phyloP scores from a whole-genome alignment of 2,888 invertebrate species.

The Diloba caeruleocephala region DNA sequence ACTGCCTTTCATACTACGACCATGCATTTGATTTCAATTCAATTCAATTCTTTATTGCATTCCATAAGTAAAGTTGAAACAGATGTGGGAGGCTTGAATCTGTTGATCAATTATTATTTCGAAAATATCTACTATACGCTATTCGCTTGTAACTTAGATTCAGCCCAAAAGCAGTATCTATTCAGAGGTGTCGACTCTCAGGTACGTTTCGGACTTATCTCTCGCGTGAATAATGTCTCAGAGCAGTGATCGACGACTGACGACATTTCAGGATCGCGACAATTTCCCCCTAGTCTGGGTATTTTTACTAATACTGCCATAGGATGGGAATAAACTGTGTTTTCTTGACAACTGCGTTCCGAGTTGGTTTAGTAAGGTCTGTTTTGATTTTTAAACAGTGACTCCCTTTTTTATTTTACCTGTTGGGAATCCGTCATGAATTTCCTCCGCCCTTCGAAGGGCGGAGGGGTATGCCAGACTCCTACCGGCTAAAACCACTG shows the following conservation, averaged over 20 bases:
- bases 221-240: constrained; percentile 74
- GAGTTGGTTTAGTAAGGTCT: no score
- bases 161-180: constrained; percentile 56
- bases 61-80: no score
- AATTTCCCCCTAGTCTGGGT: constrained; percentile 51
- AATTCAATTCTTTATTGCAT: no score
- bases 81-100: no score
- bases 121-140: constrained; percentile 2
- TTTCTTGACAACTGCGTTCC: constrained; percentile 35
- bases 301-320: constrained; percentile 54
- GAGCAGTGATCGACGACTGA: constrained; percentile 77
- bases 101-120: no score
- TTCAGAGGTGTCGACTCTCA: constrained; percentile 65
- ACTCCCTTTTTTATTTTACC: no score
- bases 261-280: constrained; percentile 69
- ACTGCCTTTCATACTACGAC: no score
- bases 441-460: no score
- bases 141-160: background rate
- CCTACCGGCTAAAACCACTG: no score
- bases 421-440: no score
- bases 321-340: constrained; percentile 47
- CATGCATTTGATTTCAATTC: no score
- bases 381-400: background rate
- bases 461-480: no score
- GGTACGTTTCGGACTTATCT: constrained; percentile 71